Percentiles rank a stretch among this genome's conserved stretches.
Evolutionary conservation across 2,888 invertebrate genomes (phyloP).

Genomic region (Sisyra nigra): DNA sequence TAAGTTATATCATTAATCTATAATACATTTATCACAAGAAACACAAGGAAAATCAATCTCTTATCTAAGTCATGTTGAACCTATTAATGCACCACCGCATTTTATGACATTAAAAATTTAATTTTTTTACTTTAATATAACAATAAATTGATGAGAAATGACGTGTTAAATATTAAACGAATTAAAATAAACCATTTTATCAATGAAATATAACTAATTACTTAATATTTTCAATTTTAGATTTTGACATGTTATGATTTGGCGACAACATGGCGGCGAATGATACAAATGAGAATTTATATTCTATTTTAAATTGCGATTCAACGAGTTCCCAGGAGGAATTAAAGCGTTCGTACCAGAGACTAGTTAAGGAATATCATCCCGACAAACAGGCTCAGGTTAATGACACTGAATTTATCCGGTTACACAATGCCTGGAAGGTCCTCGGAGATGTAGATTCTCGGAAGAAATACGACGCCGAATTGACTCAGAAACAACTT

Average conservation of each 20-base stretch:
- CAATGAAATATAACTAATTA: too few species aligned
- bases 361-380: conserved; percentile 36
- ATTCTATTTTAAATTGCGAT: conserved; percentile 36
- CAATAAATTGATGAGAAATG: too few species aligned
- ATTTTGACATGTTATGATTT: neutral
- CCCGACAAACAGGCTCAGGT: conserved; percentile 37
- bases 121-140: too few species aligned
- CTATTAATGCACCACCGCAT: too few species aligned
- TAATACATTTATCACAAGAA: too few species aligned
- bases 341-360: conserved; percentile 43
- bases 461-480: conserved; percentile 49
- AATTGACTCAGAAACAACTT: conserved; percentile 38
- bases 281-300: conserved; percentile 26
- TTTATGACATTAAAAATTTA: too few species aligned
- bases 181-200: too few species aligned
- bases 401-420: conserved; percentile 26
- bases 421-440: conserved; percentile 56
- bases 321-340: conserved; percentile 35
- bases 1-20: neutral
- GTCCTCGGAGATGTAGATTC: conserved; percentile 39
- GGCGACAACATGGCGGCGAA: conserved; percentile 11
- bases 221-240: too few species aligned
- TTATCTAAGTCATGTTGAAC: too few species aligned
- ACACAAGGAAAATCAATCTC: too few species aligned
- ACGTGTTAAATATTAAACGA: too few species aligned